Base-by-base conservation (phyloP, 1,140 invertebrate genomes). In the Bemisia tabaci region DNA sequence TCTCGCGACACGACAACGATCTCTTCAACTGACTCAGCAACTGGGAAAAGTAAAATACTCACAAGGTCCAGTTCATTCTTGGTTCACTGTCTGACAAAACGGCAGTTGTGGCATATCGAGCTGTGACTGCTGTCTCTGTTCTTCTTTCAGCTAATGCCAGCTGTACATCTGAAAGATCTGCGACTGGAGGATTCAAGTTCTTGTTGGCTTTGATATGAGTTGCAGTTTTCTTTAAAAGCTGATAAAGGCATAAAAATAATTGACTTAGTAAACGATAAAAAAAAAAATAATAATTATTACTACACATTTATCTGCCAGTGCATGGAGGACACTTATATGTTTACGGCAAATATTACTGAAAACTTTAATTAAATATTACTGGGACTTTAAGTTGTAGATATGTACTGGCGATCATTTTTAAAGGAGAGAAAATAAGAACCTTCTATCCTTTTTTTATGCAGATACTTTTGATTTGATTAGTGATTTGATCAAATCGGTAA, bases 201-300 rank as follows among this genome's bases (percentile, higher is more conserved):
- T 26, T 62, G n/a, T 62, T 62, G 5, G 60, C 22, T 64, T 22
- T 64, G 9, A 27, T n/a, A 12, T 22, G 26, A 5, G 63, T 26
- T 64, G n/a, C n/a, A 60, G 22, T 64, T 64, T 64, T 48, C 25
- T 64, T 59, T 12, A 61, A n/a, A 22, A 24, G 60, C 22, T 64
- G 23, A 9, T 21, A 21, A 26, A 23, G 24, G 33, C 2, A 65
- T 17, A 39, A 59, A 39, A 66, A 62, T 2, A 62, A 63, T 59
- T 63, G 25, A 25, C 25, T 33, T 17, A 64, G 25, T 2, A n/a
- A 11, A 12, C 26, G 60, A 9, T 24, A 33, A 59, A 65, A 23
- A 39, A 65, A 26, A 24, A 48, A 22, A 11, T 60, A 39, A 62
- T n/a, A 21, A 58, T 39, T 65, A 33, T 62, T 23, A 22, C 61